Conservation (phyloP, 2,113 vertebrate genomes). For the Hemichromis elongatus region DNA sequence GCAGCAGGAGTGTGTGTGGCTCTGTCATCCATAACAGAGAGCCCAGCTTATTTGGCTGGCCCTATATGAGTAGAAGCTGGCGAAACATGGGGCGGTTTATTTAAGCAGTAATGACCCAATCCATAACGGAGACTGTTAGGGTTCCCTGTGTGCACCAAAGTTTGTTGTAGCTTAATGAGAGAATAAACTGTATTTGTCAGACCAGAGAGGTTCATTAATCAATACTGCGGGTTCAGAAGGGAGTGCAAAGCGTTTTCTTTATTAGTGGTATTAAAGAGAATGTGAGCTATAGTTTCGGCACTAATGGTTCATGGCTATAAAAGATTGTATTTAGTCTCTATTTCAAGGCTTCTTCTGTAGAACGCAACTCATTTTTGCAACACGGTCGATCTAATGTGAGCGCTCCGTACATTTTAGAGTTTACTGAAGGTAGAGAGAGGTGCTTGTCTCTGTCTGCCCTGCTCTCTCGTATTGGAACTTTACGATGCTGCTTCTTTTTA, state of each 20-base stretch:
- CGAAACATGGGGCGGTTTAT: conserved; percentile 50
- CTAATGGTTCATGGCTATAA: background rate
- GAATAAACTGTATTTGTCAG: conserved; percentile 48
- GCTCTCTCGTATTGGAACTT: background rate
- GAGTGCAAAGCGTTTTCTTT: conserved; percentile 11
- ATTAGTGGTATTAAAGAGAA: background rate
- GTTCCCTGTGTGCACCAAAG: conserved; percentile 22
- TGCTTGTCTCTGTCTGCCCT: background rate
- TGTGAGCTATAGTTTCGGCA: background rate
- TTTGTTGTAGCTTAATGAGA: conserved; percentile 61
- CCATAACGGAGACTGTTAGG: conserved; percentile 46
- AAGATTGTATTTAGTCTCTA: background rate
- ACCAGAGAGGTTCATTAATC: conserved; percentile 33
- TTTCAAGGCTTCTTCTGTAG: background rate
- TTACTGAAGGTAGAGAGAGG: background rate
- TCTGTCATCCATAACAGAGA: conserved; percentile 29
- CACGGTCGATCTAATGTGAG: background rate
- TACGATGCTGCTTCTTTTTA: background rate
- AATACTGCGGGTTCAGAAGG: conserved; percentile 6
- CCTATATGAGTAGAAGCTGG: conserved; percentile 11
- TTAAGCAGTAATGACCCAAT: conserved; percentile 59
- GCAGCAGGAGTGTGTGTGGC: conserved; percentile 11
- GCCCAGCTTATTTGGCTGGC: conserved; percentile 10
- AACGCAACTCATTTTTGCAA: background rate
- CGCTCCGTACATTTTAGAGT: background rate